Conservation (phyloP, 2,888 invertebrate genomes). For the Andrena dorsata region DNA sequence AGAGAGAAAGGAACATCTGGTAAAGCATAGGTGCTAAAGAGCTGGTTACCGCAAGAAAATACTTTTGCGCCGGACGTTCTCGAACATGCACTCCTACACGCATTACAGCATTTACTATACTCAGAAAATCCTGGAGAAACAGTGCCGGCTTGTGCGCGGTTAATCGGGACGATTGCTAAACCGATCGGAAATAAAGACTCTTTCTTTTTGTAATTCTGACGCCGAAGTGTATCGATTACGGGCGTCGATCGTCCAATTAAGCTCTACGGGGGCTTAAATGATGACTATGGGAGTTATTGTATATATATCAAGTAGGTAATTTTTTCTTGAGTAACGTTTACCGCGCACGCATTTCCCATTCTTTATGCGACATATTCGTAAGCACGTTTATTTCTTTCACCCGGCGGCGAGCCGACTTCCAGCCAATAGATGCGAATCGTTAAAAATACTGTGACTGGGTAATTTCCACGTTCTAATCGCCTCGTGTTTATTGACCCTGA, state of each 20-base stretch:
- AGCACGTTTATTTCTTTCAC: too few relatives aligned
- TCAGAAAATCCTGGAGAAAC: constrained; percentile 74
- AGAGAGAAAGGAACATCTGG: constrained; percentile 75
- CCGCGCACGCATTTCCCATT: background rate
- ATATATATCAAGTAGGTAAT: constrained; percentile 81
- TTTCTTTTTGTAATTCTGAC: too few relatives aligned
- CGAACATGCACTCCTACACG: constrained; percentile 76
- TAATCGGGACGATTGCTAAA: background rate
- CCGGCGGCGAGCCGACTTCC: background rate
- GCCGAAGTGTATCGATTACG: background rate
- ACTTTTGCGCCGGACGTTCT: constrained; percentile 46
- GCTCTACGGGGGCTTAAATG: constrained; percentile 74
- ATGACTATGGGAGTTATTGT: constrained; percentile 83
- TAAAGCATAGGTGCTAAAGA: constrained; percentile 68
- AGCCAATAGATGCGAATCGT: background rate
- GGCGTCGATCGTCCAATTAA: constrained; percentile 15
- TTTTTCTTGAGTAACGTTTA: background rate
- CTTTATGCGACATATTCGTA: too few relatives aligned
- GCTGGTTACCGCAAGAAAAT: constrained; percentile 53
- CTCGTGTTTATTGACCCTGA: constrained; percentile 66
- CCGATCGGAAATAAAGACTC: too few relatives aligned
- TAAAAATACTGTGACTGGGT: constrained; percentile 33
- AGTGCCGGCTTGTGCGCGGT: constrained; percentile 27
- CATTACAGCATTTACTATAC: constrained; percentile 76
- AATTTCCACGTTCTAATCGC: constrained; percentile 63